These are phyloP conservation scores for Brachynemurus nebulosus DNA, from an alignment of 2,888 invertebrate species.

Conservation along the genomic window DNA sequence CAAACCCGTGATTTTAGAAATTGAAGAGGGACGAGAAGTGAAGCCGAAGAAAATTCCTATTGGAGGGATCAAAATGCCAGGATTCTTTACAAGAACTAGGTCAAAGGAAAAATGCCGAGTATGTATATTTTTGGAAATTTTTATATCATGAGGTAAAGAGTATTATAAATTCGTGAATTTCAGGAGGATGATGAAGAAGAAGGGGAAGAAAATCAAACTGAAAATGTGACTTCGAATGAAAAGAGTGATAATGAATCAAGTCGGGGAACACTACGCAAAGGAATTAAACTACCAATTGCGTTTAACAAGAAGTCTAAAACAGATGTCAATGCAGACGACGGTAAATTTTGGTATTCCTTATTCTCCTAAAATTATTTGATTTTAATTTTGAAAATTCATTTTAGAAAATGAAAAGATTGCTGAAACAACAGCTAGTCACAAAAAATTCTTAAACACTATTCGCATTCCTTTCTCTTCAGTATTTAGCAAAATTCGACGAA, in stretches of 20 bases:
- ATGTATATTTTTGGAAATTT: conserved; percentile 17
- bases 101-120: conserved; percentile 62
- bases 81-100: conserved; percentile 65
- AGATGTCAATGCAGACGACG: not conserved
- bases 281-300: not conserved
- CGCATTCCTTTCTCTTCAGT: conserved; percentile 45
- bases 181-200: conserved; percentile 30
- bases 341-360: too few species aligned
- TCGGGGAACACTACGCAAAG: not conserved
- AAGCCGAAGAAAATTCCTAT: conserved; percentile 74
- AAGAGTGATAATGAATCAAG: conserved; percentile 4
- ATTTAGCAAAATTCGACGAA: conserved; percentile 39
- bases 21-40: conserved; percentile 57
- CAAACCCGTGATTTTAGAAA: conserved; percentile 39
- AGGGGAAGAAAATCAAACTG: conserved; percentile 23
- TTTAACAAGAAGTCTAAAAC: conserved; percentile 3
- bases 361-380: too few species aligned
- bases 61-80: conserved; percentile 78
- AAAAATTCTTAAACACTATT: conserved; percentile 41
- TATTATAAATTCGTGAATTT: not conserved
- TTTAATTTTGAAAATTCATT: conserved; percentile 25
- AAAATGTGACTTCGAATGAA: not conserved
- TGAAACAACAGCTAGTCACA: not conserved
- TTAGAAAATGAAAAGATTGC: conserved; percentile 25
- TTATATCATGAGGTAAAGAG: not conserved